Evolutionary conservation across 2,797 vertebrate genomes (phyloP).

Genomic region (Alfaro cultratus): DNA sequence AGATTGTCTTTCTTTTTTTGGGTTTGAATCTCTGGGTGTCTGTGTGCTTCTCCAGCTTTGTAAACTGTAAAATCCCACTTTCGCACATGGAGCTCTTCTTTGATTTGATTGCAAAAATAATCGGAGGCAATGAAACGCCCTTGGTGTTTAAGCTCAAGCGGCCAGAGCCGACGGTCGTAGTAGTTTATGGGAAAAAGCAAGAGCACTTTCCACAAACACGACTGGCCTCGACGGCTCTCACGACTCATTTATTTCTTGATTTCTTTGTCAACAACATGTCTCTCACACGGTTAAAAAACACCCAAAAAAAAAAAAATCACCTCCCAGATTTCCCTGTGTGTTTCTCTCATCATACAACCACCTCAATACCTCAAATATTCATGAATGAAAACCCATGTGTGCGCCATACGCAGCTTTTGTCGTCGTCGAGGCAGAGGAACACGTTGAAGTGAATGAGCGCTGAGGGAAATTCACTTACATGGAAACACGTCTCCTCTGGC

Average conservation of each 20-base stretch:
- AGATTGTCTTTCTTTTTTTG: constrained; percentile 30
- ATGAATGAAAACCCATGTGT: constrained; percentile 71
- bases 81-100: constrained; percentile 17
- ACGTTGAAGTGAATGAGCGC: constrained; percentile 53
- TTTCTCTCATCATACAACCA: constrained; percentile 77
- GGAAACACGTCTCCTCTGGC: constrained; percentile 75
- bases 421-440: constrained; percentile 64
- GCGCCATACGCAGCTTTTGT: constrained; percentile 69
- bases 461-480: constrained; percentile 63
- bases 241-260: constrained; percentile 50
- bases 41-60: constrained; percentile 51
- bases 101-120: constrained; percentile 49
- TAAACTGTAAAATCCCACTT: constrained; percentile 34
- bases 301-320: background rate
- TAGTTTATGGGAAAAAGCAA: constrained; percentile 52
- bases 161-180: constrained; percentile 13
- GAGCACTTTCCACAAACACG: constrained; percentile 30
- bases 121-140: constrained; percentile 33
- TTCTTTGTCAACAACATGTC: constrained; percentile 54
- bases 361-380: constrained; percentile 46
- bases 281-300: constrained; percentile 64
- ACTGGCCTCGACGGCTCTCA: constrained; percentile 31
- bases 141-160: constrained; percentile 32
- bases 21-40: constrained; percentile 34
- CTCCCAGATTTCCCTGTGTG: constrained; percentile 68